Conservation (phyloP, 2,797 vertebrate genomes). For the Emydoidea blandingii region DNA sequence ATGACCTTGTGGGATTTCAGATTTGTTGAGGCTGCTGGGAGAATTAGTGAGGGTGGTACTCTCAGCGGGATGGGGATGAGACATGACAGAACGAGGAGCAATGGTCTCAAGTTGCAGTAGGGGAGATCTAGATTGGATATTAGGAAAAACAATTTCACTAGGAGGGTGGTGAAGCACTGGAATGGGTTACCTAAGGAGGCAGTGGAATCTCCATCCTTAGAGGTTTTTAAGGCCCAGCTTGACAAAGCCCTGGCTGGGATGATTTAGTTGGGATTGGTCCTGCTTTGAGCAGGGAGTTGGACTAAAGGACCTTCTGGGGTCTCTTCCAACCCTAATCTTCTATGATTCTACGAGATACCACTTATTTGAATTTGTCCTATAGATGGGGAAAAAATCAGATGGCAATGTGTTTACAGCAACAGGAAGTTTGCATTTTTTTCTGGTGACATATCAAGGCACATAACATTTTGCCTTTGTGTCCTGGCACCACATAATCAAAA, state of each 20-base stretch:
- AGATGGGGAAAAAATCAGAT: conserved; percentile 53
- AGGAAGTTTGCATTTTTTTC: conserved; percentile 67
- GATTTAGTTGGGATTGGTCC: no score
- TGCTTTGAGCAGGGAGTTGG: no score
- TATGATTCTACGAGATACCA: not conserved
- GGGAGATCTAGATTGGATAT: no score
- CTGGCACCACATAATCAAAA: conserved; percentile 37
- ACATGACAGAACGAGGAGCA: not conserved
- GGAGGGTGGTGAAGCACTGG: no score
- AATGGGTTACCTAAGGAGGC: no score
- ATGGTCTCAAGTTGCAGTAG: no score
- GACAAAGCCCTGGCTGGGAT: no score
- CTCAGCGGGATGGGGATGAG: not conserved
- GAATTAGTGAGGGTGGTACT: not conserved
- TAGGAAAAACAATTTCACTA: no score
- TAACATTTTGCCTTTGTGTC: conserved; percentile 65
- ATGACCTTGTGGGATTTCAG: not conserved
- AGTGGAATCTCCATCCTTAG: no score
- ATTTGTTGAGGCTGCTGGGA: accelerated
- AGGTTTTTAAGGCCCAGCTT: no score
- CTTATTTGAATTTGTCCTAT: not conserved
- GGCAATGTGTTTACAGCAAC: conserved; percentile 46
- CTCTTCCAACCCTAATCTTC: no score
- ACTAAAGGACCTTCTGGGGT: no score
- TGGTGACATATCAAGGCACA: conserved; percentile 47